phyloP scores from a whole-genome alignment of 1,140 invertebrate genomes.

The Heliconius eleuchia region DNA sequence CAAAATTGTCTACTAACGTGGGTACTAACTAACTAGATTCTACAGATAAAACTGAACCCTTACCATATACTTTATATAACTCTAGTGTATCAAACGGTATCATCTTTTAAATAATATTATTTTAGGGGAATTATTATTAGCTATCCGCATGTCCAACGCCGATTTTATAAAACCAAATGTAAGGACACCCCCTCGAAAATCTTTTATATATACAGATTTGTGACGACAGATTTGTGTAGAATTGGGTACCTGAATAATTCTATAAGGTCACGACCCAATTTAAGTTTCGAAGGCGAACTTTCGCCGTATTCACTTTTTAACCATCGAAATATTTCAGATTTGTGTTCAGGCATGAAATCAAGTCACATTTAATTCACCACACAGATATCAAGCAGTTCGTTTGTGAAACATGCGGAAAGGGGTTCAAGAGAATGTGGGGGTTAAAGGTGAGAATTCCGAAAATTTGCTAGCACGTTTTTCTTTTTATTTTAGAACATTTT shows the following conservation, averaged over 20 bases:
- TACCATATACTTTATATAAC: too few species aligned
- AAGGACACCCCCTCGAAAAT: not conserved
- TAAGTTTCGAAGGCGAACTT: not conserved
- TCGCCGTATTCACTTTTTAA: not conserved
- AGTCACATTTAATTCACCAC: slow-evolving; percentile 52
- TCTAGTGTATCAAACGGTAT: too few species aligned
- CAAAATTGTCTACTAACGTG: too few species aligned
- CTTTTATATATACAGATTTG: slow-evolving; percentile 5
- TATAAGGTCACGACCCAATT: slow-evolving; percentile 18
- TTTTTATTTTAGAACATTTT: too few species aligned
- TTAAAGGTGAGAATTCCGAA: slow-evolving; percentile 43
- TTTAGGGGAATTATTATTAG: too few species aligned
- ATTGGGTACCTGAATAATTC: slow-evolving; percentile 25
- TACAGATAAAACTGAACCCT: too few species aligned
- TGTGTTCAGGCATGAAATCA: slow-evolving; percentile 51
- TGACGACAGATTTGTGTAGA: not conserved
- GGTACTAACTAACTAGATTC: too few species aligned
- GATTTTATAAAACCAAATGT: not conserved
- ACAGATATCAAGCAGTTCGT: slow-evolving; percentile 44
- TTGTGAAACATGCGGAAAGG: slow-evolving; percentile 61
- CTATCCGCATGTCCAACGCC: too few species aligned
- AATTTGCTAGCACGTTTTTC: too few species aligned
- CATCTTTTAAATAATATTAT: too few species aligned
- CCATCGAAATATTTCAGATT: slow-evolving; percentile 42
- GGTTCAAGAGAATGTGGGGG: slow-evolving; percentile 46